These are phyloP conservation scores for Apis florea DNA, from an alignment of 1,140 invertebrate genomes.

Conservation along the genomic window DNA sequence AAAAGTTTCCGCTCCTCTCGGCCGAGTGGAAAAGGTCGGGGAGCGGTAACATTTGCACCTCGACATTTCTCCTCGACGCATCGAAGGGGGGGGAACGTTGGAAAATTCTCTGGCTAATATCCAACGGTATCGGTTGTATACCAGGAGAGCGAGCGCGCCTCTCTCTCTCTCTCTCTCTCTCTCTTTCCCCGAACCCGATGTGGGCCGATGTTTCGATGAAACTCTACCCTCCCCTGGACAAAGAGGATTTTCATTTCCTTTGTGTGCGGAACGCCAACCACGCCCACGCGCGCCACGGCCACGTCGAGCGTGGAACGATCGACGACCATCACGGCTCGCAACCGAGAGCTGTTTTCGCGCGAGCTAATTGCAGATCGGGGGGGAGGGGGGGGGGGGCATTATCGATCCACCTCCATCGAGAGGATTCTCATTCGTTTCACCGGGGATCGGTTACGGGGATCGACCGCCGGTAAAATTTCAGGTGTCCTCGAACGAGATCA, in stretches of 20 bases:
- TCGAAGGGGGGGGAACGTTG: not conserved
- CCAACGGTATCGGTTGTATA: not conserved
- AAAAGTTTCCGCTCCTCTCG: too few species aligned
- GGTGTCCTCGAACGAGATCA: conserved; percentile 30
- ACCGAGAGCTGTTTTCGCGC: conserved; percentile 10
- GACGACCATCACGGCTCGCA: not conserved
- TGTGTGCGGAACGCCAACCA: conserved; percentile 31
- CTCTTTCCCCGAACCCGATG: not conserved
- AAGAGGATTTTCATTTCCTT: conserved; percentile 54
- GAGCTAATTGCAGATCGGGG: conserved; percentile 44
- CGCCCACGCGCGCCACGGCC: conserved; percentile 18
- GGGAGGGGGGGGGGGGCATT: not conserved
- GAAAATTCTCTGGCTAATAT: not conserved
- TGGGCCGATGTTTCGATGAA: conserved; percentile 40
- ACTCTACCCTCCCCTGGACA: conserved; percentile 1
- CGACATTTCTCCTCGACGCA: not conserved
- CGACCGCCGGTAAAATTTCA: conserved; percentile 23
- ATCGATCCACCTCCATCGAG: conserved; percentile 38
- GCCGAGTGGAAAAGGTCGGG: too few species aligned
- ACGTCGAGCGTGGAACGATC: not conserved
- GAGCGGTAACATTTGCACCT: not conserved
- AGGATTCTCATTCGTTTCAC: conserved; percentile 42
- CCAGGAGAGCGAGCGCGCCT: not conserved
- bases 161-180: too few species aligned
- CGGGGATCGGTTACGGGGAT: conserved; percentile 11